A percentile compares a stretch with the other conserved stretches of the same genome.
Conservation (phyloP, 2,888 invertebrate species). For the Machimus atricapillus region DNA sequence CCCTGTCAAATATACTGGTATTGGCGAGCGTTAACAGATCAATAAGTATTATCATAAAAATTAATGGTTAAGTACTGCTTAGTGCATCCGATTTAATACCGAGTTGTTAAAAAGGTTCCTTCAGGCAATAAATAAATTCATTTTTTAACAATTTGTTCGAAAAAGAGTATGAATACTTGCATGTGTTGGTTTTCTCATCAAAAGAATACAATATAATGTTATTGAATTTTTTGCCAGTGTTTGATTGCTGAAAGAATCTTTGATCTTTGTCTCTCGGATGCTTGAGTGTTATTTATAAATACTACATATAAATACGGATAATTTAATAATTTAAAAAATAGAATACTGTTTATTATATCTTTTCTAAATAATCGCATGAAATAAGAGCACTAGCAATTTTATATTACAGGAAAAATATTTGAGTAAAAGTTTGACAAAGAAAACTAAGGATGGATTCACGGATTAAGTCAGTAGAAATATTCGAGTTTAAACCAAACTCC, state of each 20-base stretch:
- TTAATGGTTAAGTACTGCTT: constrained; percentile 29
- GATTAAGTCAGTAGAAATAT: constrained; percentile 26
- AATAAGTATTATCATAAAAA: constrained; percentile 6
- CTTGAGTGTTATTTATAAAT: constrained; percentile 26
- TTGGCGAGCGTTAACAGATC: constrained; percentile 27
- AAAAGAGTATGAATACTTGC: not conserved
- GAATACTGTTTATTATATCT: constrained; percentile 35
- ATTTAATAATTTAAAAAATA: constrained; percentile 37
- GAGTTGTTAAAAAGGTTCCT: not conserved
- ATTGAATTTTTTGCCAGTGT: not conserved
- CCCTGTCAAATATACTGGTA: constrained; percentile 40
- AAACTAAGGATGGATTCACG: constrained; percentile 26
- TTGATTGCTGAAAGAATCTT: not conserved
- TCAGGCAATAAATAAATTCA: not conserved
- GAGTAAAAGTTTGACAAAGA: not conserved
- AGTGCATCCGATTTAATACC: constrained; percentile 16
- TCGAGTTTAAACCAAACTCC: not conserved
- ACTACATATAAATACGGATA: constrained; percentile 33
- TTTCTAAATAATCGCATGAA: constrained; percentile 19
- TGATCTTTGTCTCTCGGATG: constrained; percentile 10
- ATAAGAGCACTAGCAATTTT: constrained; percentile 14
- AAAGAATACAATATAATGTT: not conserved
- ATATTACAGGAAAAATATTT: constrained; percentile 16
- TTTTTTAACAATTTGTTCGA: not conserved
- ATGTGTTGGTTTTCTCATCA: not conserved